Conservation (phyloP, 1,140 invertebrate genomes). For the Eriocheir sinensis region DNA sequence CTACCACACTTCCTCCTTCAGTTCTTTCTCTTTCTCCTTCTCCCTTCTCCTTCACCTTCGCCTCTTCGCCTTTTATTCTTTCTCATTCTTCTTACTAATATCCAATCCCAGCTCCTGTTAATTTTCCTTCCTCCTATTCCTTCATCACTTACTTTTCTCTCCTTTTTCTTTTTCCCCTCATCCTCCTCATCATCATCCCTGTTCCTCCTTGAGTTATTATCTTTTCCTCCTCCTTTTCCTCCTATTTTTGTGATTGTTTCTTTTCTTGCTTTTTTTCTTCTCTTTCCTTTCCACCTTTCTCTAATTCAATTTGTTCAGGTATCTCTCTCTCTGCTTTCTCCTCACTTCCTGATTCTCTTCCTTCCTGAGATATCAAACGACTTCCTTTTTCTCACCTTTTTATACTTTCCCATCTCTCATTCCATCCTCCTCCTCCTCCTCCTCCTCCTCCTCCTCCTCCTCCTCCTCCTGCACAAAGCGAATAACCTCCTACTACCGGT, state of each 20-base stretch:
- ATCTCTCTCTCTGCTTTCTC: not conserved
- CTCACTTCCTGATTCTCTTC: not conserved
- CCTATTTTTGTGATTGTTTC: not conserved
- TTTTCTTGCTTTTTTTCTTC: slow-evolving; percentile 32
- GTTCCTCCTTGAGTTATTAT: not conserved
- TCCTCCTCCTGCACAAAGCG: not conserved
- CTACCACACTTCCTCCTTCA: not conserved
- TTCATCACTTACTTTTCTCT: not conserved
- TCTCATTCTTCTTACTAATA: not conserved
- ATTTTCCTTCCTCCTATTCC: too few relatives aligned
- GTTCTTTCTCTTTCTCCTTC: not conserved
- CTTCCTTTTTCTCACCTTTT: not conserved
- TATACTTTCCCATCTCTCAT: not conserved
- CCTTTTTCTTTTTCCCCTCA: not conserved
- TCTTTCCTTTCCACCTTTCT: not conserved
- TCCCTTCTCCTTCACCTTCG: not conserved
- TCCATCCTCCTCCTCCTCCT: not conserved
- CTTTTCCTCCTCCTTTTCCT: not conserved
- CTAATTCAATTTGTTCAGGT: not conserved
- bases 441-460: not conserved
- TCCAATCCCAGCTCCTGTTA: not conserved
- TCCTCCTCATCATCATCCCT: not conserved
- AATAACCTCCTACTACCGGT: not conserved
- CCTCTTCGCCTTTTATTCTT: not conserved
- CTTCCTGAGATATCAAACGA: not conserved